Evolutionary conservation across 2,888 invertebrate species (phyloP).

Genomic region (Tenthredo scrophulariae): DNA sequence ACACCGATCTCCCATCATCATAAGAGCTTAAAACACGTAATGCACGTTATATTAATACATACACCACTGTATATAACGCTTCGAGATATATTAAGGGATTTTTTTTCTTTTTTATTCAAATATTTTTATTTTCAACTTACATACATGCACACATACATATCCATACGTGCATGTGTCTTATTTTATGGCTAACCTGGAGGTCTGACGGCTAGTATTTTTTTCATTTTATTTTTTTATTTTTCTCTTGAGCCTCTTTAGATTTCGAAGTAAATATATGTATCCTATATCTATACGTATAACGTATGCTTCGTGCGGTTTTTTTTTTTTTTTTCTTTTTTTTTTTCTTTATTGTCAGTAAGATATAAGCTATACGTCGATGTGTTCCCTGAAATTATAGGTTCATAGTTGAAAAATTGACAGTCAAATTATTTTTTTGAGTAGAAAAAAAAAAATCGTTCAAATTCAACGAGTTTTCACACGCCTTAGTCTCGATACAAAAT

Average conservation of each 20-base stretch:
- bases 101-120: background rate
- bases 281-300: background rate
- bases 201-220: background rate
- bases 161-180: background rate
- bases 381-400: no score
- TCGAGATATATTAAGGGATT: background rate
- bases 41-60: background rate
- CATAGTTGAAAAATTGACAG: no score
- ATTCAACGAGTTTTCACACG: no score
- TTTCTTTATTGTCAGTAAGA: no score
- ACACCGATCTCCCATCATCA: background rate
- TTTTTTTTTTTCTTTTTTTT: no score
- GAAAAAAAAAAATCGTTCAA: no score
- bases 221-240: background rate
- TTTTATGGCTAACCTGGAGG: background rate
- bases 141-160: background rate
- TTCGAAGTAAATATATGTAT: background rate
- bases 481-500: no score
- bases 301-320: background rate
- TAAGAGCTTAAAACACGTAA: background rate
- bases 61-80: background rate
- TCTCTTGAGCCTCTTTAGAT: background rate
- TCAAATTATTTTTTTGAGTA: no score
- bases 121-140: background rate
- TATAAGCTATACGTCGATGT: no score